Percentiles rank a stretch among this genome's conserved stretches.
These are phyloP conservation scores for Trichogramma pretiosum DNA, from an alignment of 1,140 invertebrate species.

Conservation along the genomic window DNA sequence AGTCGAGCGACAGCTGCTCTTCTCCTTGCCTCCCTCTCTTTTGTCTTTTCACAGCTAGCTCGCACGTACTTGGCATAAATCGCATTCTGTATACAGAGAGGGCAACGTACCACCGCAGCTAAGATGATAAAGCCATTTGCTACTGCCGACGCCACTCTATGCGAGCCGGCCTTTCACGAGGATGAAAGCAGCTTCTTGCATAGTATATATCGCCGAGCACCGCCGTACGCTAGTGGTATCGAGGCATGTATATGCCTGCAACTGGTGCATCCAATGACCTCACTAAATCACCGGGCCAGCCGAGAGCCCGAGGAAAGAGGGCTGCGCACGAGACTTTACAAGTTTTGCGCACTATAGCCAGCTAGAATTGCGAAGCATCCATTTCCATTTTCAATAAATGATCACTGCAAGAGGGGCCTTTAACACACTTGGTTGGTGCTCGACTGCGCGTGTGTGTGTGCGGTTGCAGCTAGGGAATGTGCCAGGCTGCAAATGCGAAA, in stretches of 20 bases:
- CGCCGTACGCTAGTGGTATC: not conserved
- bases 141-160: not conserved
- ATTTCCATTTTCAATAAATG: conserved; percentile 13
- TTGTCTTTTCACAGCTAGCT: no score
- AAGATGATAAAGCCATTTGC: conserved; percentile 20
- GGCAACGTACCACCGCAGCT: not conserved
- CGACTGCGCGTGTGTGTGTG: no score
- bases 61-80: conserved; percentile 13
- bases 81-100: no score
- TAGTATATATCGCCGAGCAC: not conserved
- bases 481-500: no score
- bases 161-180: no score
- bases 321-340: not conserved
- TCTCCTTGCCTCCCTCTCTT: no score
- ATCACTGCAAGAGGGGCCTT: conserved; percentile 6
- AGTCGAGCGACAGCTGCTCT: no score
- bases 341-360: no score
- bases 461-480: no score
- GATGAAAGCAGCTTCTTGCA: no score
- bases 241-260: no score
- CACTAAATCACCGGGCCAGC: conserved; percentile 6
- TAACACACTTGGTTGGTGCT: conserved; percentile 2
- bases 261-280: not conserved
- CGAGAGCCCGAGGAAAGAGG: no score
- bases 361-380: not conserved